Evolutionary conservation across 2,888 invertebrate genomes (phyloP).

Genomic region (Pterostichus niger): DNA sequence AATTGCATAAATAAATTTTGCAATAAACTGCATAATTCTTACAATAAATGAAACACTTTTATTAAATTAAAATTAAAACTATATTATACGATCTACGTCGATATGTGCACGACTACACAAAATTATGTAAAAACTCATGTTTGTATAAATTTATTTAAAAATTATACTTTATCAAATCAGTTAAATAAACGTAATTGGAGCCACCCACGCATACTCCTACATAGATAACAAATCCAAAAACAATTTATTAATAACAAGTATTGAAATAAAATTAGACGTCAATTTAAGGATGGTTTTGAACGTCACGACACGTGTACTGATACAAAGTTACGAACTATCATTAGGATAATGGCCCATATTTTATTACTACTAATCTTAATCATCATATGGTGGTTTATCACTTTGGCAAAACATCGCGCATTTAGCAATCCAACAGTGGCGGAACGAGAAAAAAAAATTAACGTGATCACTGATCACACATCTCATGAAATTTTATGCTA

Average conservation of each 20-base stretch:
- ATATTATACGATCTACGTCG: too few species aligned
- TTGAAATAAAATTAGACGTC: background rate
- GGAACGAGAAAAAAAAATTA: background rate
- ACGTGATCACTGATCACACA: too few species aligned
- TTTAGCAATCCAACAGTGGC: background rate
- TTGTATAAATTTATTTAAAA: too few species aligned
- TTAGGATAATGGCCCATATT: constrained; percentile 34
- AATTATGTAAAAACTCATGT: too few species aligned
- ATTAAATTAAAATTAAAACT: too few species aligned
- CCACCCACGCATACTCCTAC: background rate
- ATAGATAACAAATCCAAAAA: background rate
- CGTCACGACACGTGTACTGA: background rate
- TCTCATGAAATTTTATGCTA: too few species aligned
- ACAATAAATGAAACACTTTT: too few species aligned
- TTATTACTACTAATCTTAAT: constrained; percentile 35
- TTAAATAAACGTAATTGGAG: background rate
- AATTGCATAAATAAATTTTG: too few species aligned
- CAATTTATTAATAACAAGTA: constrained; percentile 1
- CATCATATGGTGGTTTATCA: constrained; percentile 18
- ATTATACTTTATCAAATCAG: too few species aligned
- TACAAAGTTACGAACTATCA: constrained; percentile 1
- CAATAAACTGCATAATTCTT: too few species aligned
- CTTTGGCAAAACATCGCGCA: constrained; percentile 26
- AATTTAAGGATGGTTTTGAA: background rate
- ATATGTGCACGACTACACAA: too few species aligned